phyloP scores from a whole-genome alignment of 2,888 invertebrate species.

The Aleiodes testaceus region DNA sequence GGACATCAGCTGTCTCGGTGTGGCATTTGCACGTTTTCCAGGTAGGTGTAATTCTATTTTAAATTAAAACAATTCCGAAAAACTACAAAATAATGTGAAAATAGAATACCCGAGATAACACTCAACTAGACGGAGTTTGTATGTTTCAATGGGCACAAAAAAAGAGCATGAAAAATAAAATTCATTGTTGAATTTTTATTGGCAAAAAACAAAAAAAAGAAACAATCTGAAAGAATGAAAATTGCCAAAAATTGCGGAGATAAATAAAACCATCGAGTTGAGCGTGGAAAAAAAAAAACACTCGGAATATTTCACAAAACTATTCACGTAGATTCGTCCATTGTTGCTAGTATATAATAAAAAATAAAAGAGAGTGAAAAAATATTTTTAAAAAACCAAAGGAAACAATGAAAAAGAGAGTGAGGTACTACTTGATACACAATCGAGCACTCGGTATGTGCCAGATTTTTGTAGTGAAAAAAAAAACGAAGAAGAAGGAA shows the following conservation, averaged over 20 bases:
- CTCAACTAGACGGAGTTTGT: no score
- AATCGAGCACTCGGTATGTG: constrained; percentile 27
- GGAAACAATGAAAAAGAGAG: constrained; percentile 9
- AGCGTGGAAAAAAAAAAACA: constrained; percentile 8
- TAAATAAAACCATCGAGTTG: constrained; percentile 5
- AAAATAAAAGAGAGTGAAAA: not conserved
- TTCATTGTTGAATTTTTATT: no score
- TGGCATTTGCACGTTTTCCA: constrained; percentile 83
- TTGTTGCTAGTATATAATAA: constrained; percentile 7
- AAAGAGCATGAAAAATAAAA: no score
- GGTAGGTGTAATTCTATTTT: constrained; percentile 72
- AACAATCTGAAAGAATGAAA: no score
- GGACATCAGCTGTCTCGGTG: constrained; percentile 81
- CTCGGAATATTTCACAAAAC: constrained; percentile 27
- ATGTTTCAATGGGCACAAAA: no score
- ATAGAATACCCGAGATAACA: no score
- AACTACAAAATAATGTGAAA: no score
- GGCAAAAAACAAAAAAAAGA: no score
- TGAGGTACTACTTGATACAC: constrained; percentile 36
- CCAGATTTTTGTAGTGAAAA: constrained; percentile 16
- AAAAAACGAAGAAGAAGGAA: not conserved
- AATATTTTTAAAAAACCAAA: constrained; percentile 7
- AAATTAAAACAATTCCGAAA: not conserved
- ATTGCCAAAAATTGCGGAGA: not conserved
- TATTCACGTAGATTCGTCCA: constrained; percentile 23